These are phyloP conservation scores for Maconellicoccus hirsutus DNA, from an alignment of 1,140 invertebrate species.

Conservation along the genomic window DNA sequence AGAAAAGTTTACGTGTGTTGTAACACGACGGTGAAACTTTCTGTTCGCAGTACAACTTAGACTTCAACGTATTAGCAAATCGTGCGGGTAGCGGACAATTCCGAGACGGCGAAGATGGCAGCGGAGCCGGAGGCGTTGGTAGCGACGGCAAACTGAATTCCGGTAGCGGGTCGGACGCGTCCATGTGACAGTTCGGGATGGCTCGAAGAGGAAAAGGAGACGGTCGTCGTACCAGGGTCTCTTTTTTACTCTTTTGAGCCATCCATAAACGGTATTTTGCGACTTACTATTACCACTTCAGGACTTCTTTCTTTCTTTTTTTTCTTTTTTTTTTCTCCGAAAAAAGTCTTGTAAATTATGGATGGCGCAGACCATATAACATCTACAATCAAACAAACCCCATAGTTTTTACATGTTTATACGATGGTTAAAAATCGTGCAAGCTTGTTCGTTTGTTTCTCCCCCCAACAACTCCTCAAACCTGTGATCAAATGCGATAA, in stretches of 20 bases:
- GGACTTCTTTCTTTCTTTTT: not conserved
- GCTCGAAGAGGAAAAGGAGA: slow-evolving; percentile 92
- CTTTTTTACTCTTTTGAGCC: slow-evolving; percentile 84
- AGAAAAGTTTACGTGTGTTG: no score
- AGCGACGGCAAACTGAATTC: slow-evolving; percentile 54
- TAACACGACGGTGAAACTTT: no score
- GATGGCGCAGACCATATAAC: not conserved
- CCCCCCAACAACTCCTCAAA: not conserved
- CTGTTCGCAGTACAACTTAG: slow-evolving; percentile 75
- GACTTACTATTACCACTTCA: slow-evolving; percentile 6
- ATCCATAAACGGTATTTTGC: slow-evolving; percentile 11
- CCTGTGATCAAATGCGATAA: slow-evolving; percentile 7
- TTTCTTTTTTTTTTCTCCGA: not conserved
- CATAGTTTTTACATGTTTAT: no score
- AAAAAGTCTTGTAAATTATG: not conserved
- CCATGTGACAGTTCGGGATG: slow-evolving; percentile 96
- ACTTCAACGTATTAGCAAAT: slow-evolving; percentile 74
- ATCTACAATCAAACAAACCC: not conserved
- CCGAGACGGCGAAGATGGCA: slow-evolving; percentile 43
- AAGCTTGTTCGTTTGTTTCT: not conserved
- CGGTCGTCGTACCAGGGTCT: slow-evolving; percentile 83
- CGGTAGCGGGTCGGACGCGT: slow-evolving; percentile 68
- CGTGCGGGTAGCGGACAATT: slow-evolving; percentile 45
- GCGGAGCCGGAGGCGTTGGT: slow-evolving; percentile 51
- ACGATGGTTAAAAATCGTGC: no score